A percentile compares a stretch with the other conserved stretches of the same genome.
Conservation (phyloP, 2,797 vertebrate species). For the Hydrolagus colliei region DNA sequence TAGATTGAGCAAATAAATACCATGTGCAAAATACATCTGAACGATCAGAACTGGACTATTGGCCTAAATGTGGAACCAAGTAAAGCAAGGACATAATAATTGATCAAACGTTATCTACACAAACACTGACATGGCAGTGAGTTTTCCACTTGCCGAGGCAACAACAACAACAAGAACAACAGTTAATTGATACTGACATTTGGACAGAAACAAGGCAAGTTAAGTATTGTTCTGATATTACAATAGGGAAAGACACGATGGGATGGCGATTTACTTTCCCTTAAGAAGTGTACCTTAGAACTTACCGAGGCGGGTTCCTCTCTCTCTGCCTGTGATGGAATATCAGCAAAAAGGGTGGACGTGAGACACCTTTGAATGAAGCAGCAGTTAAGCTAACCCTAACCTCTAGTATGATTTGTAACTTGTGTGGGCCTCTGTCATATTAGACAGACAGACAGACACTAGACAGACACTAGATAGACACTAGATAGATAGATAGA, state of each 20-base stretch:
- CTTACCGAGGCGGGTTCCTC: constrained; percentile 13
- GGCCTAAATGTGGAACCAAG: not conserved
- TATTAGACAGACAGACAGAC: no score
- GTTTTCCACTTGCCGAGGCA: not conserved
- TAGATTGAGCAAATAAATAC: not conserved
- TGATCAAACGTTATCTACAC: not conserved
- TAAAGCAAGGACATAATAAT: not conserved
- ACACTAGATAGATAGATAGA: no score
- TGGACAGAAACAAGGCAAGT: not conserved
- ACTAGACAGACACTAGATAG: no score
- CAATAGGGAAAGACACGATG: not conserved
- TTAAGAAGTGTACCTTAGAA: not conserved
- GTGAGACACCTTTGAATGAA: constrained; percentile 23
- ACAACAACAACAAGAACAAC: not conserved
- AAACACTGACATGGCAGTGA: not conserved
- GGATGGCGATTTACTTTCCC: not conserved
- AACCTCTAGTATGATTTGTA: not conserved
- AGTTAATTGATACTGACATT: not conserved
- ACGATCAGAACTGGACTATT: no score
- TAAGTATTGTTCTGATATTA: constrained; percentile 1
- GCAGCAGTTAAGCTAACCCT: constrained; percentile 6
- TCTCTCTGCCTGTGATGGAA: constrained; percentile 9
- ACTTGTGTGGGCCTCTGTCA: not conserved
- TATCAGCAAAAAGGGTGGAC: not conserved
- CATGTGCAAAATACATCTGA: not conserved